A percentile compares a stretch with the other conserved stretches of the same genome.
phyloP scores from a whole-genome alignment of 2,797 vertebrate genomes.

The Nannoperca australis region DNA sequence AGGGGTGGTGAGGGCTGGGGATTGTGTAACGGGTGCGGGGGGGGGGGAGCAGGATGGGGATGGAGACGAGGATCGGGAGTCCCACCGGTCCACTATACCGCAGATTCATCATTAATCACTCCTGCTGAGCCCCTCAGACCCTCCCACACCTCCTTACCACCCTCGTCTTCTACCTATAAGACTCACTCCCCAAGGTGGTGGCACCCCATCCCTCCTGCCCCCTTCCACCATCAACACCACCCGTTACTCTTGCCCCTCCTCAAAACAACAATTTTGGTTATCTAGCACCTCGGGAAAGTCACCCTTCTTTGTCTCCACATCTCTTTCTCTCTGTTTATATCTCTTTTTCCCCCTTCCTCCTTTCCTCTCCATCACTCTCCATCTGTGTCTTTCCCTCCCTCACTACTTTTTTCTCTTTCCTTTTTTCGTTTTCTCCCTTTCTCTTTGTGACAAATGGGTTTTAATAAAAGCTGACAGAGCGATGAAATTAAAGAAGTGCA shows the following conservation, averaged over 20 bases:
- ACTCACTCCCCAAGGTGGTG: conserved; percentile 73
- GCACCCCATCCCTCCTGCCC: conserved; percentile 42
- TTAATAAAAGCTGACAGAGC: conserved; percentile 89
- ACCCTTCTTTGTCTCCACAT: conserved; percentile 61
- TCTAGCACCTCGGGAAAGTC: conserved; percentile 62
- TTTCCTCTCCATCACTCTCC: conserved; percentile 36
- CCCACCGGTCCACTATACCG: conserved; percentile 76
- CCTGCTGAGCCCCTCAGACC: conserved; percentile 71
- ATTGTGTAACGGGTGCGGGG: conserved; percentile 53
- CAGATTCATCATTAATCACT: conserved; percentile 85
- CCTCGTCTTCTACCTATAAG: conserved; percentile 70
- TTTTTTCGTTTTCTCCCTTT: conserved; percentile 59
- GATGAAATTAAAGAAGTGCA: conserved; percentile 88
- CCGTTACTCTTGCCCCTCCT: conserved; percentile 49
- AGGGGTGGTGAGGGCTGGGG: conserved; percentile 66
- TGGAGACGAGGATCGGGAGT: conserved; percentile 65
- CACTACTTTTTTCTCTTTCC: conserved; percentile 42
- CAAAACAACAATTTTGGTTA: conserved; percentile 62
- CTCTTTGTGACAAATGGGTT: conserved; percentile 86
- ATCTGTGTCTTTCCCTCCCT: conserved; percentile 39
- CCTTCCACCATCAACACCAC: conserved; percentile 40
- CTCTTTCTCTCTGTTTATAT: conserved; percentile 49
- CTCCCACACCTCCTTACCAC: conserved; percentile 65
- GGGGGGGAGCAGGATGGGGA: conserved; percentile 48
- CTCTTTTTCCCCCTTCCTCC: conserved; percentile 16